Percentiles rank a stretch among this genome's conserved stretches.
phyloP scores from a whole-genome alignment of 2,113 vertebrate genomes.

The Gracilinanus agilis region DNA sequence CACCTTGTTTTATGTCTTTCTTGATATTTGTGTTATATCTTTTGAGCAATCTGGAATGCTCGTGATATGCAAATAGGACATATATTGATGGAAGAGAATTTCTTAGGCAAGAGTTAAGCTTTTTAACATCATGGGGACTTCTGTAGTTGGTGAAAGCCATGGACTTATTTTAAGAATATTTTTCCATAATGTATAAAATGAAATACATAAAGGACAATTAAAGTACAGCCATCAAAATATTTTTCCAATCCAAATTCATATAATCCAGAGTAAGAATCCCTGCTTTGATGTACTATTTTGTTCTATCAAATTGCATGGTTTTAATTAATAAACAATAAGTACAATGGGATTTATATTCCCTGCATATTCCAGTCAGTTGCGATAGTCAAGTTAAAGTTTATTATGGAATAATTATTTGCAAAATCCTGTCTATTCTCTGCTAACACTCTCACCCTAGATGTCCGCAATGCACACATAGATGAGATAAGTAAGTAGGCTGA shows the following conservation, averaged over 20 bases:
- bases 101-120: background rate
- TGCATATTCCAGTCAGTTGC: background rate
- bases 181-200: background rate
- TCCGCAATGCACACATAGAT: background rate
- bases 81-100: background rate
- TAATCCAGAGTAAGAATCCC: background rate
- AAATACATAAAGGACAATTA: background rate
- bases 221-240: background rate
- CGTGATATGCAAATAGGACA: background rate
- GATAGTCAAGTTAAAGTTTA: background rate
- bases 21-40: background rate
- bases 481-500: background rate
- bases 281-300: background rate
- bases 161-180: background rate
- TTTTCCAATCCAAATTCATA: background rate
- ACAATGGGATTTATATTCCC: background rate
- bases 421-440: background rate
- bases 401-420: background rate
- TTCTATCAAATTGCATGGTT: background rate
- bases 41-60: background rate
- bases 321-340: background rate
- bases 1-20: background rate
- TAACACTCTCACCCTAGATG: background rate
- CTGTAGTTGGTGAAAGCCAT: background rate
- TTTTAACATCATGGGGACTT: background rate